phyloP scores from a whole-genome alignment of 2,113 vertebrate genomes.

The Sphaerodactylus townsendi region DNA sequence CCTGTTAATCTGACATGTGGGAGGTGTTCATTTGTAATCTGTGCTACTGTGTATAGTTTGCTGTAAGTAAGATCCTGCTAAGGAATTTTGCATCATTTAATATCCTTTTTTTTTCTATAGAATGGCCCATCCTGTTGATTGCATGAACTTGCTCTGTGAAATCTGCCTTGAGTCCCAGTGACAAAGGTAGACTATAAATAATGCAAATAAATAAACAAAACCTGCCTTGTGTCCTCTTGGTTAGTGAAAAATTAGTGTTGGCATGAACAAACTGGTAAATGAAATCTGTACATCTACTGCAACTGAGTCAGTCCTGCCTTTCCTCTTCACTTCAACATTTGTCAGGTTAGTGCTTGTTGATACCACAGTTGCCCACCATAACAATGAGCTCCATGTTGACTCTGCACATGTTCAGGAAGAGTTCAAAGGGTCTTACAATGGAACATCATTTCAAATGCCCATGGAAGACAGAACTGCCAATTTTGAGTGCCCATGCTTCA shows the following conservation, averaged over 20 bases:
- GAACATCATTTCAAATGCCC: background rate
- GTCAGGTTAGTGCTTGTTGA: background rate
- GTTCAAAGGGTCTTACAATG: background rate
- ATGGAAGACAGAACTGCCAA: background rate
- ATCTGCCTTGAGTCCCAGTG: too few species aligned
- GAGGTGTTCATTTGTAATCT: too few species aligned
- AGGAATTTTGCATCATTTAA: too few species aligned
- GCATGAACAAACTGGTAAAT: background rate
- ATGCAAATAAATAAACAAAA: too few species aligned
- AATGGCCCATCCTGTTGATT: too few species aligned
- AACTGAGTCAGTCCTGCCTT: background rate
- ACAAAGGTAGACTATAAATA: too few species aligned
- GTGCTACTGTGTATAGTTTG: too few species aligned
- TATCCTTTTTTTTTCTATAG: too few species aligned
- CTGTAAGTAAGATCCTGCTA: too few species aligned
- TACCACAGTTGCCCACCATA: background rate
- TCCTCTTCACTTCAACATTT: background rate
- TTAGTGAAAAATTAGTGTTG: too few species aligned
- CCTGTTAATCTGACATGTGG: background rate
- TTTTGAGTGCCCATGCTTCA: background rate
- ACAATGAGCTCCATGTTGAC: background rate
- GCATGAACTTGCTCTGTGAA: too few species aligned
- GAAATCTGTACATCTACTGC: background rate
- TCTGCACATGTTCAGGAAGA: background rate
- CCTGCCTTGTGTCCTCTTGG: too few species aligned